phyloP scores from a whole-genome alignment of 2,888 invertebrate species.

The Meteorus colon region DNA sequence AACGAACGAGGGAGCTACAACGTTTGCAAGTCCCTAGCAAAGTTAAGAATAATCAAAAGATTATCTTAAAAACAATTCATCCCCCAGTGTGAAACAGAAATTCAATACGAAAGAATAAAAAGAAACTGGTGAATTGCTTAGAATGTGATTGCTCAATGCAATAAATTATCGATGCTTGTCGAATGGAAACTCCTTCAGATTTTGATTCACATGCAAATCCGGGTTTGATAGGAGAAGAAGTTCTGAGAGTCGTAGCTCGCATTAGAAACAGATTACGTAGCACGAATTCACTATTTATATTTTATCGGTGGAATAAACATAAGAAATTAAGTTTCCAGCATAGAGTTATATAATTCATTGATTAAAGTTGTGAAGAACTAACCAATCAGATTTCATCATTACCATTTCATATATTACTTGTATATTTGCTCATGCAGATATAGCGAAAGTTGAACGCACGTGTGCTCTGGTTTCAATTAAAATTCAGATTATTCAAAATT shows the following conservation, averaged over 20 bases:
- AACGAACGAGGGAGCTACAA: neutral
- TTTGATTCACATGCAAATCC: neutral
- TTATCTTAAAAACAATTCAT: slow-evolving; percentile 7
- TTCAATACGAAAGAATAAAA: neutral
- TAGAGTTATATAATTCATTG: neutral
- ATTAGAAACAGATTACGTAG: neutral
- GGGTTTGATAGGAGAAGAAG: neutral
- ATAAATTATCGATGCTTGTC: slow-evolving; percentile 23
- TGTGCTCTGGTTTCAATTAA: neutral
- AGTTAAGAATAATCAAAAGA: neutral
- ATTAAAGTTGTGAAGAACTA: neutral
- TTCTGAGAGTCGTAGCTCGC: neutral
- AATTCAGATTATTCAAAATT: slow-evolving; percentile 35
- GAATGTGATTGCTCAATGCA: neutral
- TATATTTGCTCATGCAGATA: neutral
- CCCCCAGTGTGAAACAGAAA: neutral
- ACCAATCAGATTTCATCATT: slow-evolving; percentile 1
- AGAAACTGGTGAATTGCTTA: slow-evolving; percentile 17
- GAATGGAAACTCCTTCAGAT: neutral
- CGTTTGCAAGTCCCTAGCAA: neutral
- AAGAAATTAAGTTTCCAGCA: neutral
- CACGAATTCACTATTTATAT: neutral
- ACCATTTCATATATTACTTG: neutral
- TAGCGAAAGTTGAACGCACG: neutral
- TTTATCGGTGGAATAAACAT: neutral